These are phyloP conservation scores for Cryptoprocta ferox DNA, from an alignment of 2,797 vertebrate genomes.

Conservation along the genomic window DNA sequence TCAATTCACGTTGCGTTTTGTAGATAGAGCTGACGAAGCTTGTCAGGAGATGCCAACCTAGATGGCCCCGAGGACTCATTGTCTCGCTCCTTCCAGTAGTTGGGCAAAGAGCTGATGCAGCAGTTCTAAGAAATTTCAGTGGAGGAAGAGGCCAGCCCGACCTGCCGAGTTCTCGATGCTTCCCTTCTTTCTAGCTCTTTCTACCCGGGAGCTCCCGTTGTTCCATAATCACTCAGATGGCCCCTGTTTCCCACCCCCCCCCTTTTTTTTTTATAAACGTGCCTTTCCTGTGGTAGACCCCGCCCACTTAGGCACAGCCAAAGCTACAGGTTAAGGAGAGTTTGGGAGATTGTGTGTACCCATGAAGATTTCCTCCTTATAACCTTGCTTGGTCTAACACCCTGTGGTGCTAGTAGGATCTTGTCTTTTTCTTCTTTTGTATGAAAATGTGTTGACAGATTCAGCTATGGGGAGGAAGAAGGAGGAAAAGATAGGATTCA, in stretches of 20 bases:
- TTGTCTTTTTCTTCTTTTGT: not conserved
- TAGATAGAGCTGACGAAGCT: not conserved
- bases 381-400: not conserved
- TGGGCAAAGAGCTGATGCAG: not conserved
- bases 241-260: not conserved
- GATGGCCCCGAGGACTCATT: not conserved
- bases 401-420: not conserved
- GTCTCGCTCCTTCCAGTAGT: not conserved
- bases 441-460: not conserved
- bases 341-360: not conserved
- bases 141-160: not conserved
- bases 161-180: not conserved
- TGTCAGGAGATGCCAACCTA: not conserved
- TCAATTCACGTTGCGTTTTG: not conserved
- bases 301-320: not conserved
- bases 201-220: not conserved
- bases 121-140: not conserved
- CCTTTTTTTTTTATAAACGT: not conserved
- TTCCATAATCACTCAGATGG: not conserved
- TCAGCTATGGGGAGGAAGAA: not conserved
- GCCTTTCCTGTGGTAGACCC: not conserved
- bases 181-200: not conserved
- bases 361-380: not conserved
- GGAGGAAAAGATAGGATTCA: not conserved
- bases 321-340: not conserved